Base-by-base conservation (phyloP, 2,797 vertebrate species). In the Gymnoscopelus microlampas region DNA sequence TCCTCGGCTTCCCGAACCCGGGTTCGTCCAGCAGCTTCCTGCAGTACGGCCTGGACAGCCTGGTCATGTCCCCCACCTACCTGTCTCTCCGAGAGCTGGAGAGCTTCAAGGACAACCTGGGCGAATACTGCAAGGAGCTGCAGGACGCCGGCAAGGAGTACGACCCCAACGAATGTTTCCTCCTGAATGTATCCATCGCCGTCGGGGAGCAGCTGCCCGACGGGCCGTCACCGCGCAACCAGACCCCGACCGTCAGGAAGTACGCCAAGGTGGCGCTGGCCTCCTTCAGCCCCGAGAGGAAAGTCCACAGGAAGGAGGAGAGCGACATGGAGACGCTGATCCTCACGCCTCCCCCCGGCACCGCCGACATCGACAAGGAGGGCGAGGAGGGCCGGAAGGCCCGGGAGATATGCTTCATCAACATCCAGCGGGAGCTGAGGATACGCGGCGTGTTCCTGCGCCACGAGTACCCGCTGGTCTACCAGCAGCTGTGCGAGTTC, bases 101-200 rank as follows among this genome's bases (percentile, higher is more conserved):
- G 48, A 93, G 95, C 69, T 98, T 98, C 83, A 96, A 94, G 0
- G 97, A 97, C 76, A 97, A 97, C 66, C 91, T 99, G 19, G 97
- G 98, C 53, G 95, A 97, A 60, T 98, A 99, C 0, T 96, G 95
- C 49, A 94, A 94, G 56, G 97, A 99, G 84, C 92, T 99, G 48
- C 95, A 95, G 67, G 95, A 96, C 55, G 97, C 96, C 0, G 98
- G 97, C 57, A 95, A 94, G 82, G 96, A 96, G 71, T 99, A 98
- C 0, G 96, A 99, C 89, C 97, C 98, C 0, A 95, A 97, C 0
- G 97, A 99, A 94, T 99, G 97, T 94, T 99, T 99, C 92, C 92
- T 99, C 73, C 93, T 99, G 93, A 99, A 98, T 92, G 97, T 99
- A 90, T 97, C 97, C 0, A 97, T 99, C 76, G 97, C 98, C 0